Evolutionary conservation across 2,113 vertebrate genomes (phyloP).

Genomic region (Callipepla squamata): DNA sequence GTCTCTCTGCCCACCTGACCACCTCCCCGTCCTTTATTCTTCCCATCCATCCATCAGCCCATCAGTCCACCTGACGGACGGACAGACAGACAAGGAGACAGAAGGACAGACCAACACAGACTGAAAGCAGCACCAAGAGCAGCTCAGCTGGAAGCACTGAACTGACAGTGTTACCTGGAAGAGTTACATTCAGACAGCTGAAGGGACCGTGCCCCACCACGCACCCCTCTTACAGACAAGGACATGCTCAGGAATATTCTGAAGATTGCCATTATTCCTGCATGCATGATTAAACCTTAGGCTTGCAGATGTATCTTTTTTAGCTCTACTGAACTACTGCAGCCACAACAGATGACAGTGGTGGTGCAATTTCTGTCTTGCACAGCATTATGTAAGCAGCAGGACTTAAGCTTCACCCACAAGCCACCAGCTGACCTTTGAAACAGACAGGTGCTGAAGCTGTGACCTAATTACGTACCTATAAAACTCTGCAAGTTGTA

Average conservation of each 20-base stretch:
- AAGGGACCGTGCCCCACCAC: neutral
- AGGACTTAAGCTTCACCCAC: neutral
- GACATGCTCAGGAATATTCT: neutral
- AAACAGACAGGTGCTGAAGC: neutral
- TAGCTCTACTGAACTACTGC: neutral
- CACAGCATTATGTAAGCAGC: neutral
- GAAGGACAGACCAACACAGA: fast-evolving
- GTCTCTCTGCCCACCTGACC: too few species aligned
- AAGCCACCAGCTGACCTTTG: neutral
- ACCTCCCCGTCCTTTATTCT: too few species aligned
- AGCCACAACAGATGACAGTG: neutral
- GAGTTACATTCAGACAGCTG: neutral
- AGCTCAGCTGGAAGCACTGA: neutral
- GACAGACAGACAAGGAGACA: neutral
- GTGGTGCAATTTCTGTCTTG: neutral
- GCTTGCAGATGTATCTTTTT: fast-evolving
- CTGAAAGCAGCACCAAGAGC: neutral
- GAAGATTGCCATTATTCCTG: neutral
- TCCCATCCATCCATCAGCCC: too few species aligned
- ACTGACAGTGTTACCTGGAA: neutral
- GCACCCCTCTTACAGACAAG: neutral
- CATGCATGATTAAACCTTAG: neutral
- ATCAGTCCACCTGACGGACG: neutral
- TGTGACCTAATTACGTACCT: neutral
- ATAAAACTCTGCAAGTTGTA: neutral